A percentile compares a stretch with the other conserved stretches of the same genome.
phyloP scores from a whole-genome alignment of 2,888 invertebrate genomes.

The Ophonus ardosiacus region DNA sequence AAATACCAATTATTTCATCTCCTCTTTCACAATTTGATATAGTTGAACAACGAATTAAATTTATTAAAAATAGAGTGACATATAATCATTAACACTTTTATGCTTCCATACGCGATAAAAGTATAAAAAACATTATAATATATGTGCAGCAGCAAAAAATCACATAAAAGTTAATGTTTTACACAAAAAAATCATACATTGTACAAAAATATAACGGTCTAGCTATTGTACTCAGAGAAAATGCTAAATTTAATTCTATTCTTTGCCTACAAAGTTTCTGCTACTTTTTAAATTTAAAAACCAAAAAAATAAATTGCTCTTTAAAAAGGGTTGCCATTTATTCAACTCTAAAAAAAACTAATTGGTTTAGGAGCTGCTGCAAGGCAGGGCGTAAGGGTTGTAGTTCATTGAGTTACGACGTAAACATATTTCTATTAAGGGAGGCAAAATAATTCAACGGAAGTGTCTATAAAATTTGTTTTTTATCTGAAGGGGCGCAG shows the following conservation, averaged over 20 bases:
- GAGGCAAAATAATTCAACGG: conserved; percentile 28
- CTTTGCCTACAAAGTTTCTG: conserved; percentile 20
- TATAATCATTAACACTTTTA: neutral
- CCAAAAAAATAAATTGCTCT: conserved; percentile 21
- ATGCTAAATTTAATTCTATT: conserved; percentile 32
- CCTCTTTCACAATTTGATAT: neutral
- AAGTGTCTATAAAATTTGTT: conserved; percentile 46
- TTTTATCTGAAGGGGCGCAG: conserved; percentile 36
- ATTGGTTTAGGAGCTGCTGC: neutral
- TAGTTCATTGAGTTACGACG: conserved; percentile 35
- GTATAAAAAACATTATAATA: neutral
- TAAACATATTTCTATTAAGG: conserved; percentile 43
- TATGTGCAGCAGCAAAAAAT: neutral
- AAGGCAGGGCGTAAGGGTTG: no score
- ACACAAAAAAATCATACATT: conserved; percentile 10
- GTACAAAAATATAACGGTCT: conserved; percentile 39
- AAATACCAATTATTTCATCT: neutral
- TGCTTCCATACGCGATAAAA: neutral
- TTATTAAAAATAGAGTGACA: neutral
- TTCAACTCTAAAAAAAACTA: neutral
- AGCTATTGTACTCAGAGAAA: conserved; percentile 22
- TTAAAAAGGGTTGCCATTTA: neutral
- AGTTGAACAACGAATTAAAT: neutral
- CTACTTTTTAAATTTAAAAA: neutral
- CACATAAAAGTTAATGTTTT: conserved; percentile 24